Evolutionary conservation across 2,113 vertebrate genomes (phyloP).

Genomic region (Cavia porcellus): DNA sequence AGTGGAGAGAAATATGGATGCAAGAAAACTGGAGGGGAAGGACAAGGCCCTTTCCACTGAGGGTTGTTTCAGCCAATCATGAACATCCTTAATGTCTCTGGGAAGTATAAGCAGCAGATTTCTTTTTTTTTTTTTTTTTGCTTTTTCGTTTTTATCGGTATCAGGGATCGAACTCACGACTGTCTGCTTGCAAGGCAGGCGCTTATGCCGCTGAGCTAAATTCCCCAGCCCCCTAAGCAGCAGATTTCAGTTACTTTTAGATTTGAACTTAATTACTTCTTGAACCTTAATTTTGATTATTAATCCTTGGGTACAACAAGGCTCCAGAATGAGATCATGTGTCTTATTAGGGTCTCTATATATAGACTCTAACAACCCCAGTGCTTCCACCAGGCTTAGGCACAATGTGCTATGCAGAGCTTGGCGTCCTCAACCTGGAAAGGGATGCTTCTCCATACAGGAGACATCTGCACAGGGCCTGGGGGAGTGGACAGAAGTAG

Average conservation of each 20-base stretch:
- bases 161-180: too few species aligned
- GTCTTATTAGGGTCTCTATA: background rate
- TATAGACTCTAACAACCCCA: background rate
- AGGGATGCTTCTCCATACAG: background rate
- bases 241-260: background rate
- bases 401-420: rapidly evolving
- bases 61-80: background rate
- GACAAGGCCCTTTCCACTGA: background rate
- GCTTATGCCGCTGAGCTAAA: too few species aligned
- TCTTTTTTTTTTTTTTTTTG: too few species aligned
- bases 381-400: background rate
- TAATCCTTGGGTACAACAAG: background rate
- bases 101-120: background rate
- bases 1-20: background rate
- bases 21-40: background rate
- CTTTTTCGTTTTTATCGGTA: too few species aligned
- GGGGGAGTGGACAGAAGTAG: background rate
- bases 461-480: background rate
- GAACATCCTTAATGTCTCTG: background rate
- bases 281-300: conserved; percentile 15
- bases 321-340: background rate
- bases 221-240: background rate
- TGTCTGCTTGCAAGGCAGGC: too few species aligned
- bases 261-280: conserved; percentile 51
- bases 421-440: background rate